These are phyloP conservation scores for Diachasmimorpha longicaudata DNA, from an alignment of 1,140 invertebrate genomes.

Conservation along the genomic window DNA sequence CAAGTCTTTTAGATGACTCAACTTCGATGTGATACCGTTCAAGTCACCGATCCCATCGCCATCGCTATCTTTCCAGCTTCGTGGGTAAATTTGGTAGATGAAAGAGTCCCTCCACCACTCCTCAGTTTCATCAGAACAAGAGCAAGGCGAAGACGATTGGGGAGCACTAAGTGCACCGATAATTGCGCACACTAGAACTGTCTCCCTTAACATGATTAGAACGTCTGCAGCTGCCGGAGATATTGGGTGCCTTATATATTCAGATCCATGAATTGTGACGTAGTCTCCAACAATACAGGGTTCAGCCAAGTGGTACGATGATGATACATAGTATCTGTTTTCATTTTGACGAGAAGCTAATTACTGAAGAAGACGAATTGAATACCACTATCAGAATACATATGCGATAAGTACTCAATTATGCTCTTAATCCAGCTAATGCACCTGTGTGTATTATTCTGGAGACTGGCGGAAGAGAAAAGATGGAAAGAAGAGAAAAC, in stretches of 20 bases:
- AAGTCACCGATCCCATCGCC: constrained; percentile 80
- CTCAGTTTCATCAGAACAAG: not conserved
- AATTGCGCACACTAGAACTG: not conserved
- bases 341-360: too few relatives aligned
- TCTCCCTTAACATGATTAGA: not conserved
- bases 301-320: too few relatives aligned
- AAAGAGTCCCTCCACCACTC: constrained; percentile 78
- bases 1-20: constrained; percentile 43
- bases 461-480: not conserved
- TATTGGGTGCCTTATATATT: not conserved
- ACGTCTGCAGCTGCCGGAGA: not conserved
- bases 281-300: too few relatives aligned
- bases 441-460: not conserved
- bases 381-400: too few relatives aligned
- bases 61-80: constrained; percentile 74
- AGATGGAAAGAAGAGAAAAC: not conserved
- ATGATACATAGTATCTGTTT: too few relatives aligned
- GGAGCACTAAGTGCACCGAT: not conserved
- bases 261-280: too few relatives aligned
- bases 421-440: not conserved
- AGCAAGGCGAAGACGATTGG: not conserved
- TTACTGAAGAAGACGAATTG: too few relatives aligned
- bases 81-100: constrained; percentile 81
- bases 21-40: constrained; percentile 49
- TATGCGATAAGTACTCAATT: too few relatives aligned